Percentiles rank a stretch among this genome's conserved stretches.
These are phyloP conservation scores for Sicus ferrugineus DNA, from an alignment of 2,888 invertebrate genomes.

Conservation along the genomic window DNA sequence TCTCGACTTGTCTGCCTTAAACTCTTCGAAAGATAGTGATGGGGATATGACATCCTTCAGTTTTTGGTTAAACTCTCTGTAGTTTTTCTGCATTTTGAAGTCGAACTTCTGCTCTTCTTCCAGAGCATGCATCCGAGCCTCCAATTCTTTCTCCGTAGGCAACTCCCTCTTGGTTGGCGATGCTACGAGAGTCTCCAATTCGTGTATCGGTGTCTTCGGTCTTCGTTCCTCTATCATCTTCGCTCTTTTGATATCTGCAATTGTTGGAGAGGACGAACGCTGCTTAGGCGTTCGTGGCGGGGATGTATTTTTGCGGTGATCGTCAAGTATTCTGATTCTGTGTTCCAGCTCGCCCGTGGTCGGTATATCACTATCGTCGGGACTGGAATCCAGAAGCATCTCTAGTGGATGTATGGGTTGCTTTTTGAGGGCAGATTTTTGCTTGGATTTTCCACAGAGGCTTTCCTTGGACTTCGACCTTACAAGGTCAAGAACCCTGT, in stretches of 20 bases:
- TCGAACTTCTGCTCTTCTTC: slow-evolving; percentile 55
- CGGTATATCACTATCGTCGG: slow-evolving; percentile 54
- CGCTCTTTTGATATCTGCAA: slow-evolving; percentile 51
- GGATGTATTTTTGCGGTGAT: slow-evolving; percentile 46
- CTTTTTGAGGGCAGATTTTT: slow-evolving; percentile 47
- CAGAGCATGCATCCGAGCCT: slow-evolving; percentile 53
- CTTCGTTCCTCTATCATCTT: slow-evolving; percentile 47
- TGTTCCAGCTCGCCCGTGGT: slow-evolving; percentile 59
- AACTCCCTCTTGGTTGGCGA: slow-evolving; percentile 51
- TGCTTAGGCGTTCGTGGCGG: slow-evolving; percentile 45
- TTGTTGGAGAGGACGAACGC: slow-evolving; percentile 54
- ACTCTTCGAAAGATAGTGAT: slow-evolving; percentile 54
- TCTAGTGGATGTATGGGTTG: slow-evolving; percentile 57
- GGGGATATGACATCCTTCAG: slow-evolving; percentile 54
- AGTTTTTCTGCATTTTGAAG: slow-evolving; percentile 57
- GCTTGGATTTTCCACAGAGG: slow-evolving; percentile 34
- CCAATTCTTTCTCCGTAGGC: slow-evolving; percentile 56
- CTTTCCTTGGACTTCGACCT: slow-evolving; percentile 50
- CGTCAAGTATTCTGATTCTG: slow-evolving; percentile 57
- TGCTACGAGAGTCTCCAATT: slow-evolving; percentile 49
- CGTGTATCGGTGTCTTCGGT: slow-evolving; percentile 50
- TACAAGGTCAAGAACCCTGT: slow-evolving; percentile 53
- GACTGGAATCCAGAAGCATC: slow-evolving; percentile 58
- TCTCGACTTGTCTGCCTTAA: slow-evolving; percentile 50
- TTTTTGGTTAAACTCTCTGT: slow-evolving; percentile 55